Base-by-base conservation (phyloP, 1,140 invertebrate species). In the Diprion similis region DNA sequence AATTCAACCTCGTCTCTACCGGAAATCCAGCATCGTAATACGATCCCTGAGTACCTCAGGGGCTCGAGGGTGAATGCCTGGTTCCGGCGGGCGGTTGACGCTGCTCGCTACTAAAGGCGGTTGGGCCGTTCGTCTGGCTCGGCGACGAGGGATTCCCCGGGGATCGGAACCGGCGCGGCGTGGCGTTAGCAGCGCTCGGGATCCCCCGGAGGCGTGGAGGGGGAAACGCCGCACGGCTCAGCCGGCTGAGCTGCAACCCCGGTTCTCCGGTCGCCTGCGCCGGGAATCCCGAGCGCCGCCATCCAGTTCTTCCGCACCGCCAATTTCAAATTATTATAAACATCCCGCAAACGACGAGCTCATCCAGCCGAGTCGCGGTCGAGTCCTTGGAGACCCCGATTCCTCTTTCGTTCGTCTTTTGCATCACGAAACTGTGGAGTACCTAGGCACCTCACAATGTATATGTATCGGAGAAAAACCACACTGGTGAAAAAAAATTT, bases 281-380 rank as follows among this genome's bases (percentile, higher is more conserved):
- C n/a, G n/a, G 48, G 48, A 51, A 51, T 51, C 48, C 48, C n/a
- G 9, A 17, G 51, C 9, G 6, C n/a, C 51, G 51, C 24, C 24
- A 6, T 6, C 67, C 13, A 68, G 13, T 46, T 70, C 24, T 37
- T 70, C 69, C 69, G 69, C 46, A 17, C 46, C 19, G 69, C 46
- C 46, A 19, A 47, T 46, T 70, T 70, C 46, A 70, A 70, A 45
- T 70, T 70, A 70, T 70, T 70, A 70, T 45, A 45, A 70, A 70
- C 69, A 70, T 17, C 69, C 69, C 17, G 24, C 24, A 37, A 37
- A 37, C 24, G 24, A 37, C 24, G 11, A 19, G 69, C 69, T 68
- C 66, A 18, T 45, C 51, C 51, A 59, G 51, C 24, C 24, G 24
- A 37, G 24, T 37, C 24, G 24, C 24, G 24, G 24, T 37, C 24